phyloP scores from a whole-genome alignment of 2,888 invertebrate genomes.

The Nysson spinosus region DNA sequence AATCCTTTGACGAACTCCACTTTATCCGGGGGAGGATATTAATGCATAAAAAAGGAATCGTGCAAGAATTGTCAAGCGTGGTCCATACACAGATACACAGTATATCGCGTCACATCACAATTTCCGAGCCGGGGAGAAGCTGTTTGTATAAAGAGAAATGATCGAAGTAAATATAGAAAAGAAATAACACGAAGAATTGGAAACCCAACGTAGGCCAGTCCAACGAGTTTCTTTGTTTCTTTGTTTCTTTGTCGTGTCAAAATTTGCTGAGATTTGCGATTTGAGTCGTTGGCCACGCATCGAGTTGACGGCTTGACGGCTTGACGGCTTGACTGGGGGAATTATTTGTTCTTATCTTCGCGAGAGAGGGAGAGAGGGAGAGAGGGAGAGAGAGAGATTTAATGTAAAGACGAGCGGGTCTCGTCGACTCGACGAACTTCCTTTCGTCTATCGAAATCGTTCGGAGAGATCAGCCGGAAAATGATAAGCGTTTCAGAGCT shows the following conservation, averaged over 20 bases:
- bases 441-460: too few species aligned
- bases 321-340: not conserved
- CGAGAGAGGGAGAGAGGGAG: not conserved
- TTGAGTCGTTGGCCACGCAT: too few species aligned
- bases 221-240: slow-evolving; percentile 2
- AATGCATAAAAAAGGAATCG: slow-evolving; percentile 21
- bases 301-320: too few species aligned
- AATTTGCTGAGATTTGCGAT: too few species aligned
- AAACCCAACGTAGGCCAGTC: too few species aligned
- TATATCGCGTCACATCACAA: slow-evolving; percentile 25
- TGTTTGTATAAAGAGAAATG: slow-evolving; percentile 37
- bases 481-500: too few species aligned
- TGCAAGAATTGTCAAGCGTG: too few species aligned
- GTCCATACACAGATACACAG: too few species aligned
- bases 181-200: not conserved
- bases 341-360: not conserved
- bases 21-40: slow-evolving; percentile 15
- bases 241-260: too few species aligned
- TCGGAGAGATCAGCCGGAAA: too few species aligned
- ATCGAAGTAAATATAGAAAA: not conserved
- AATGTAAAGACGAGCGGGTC: not conserved
- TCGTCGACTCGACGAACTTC: slow-evolving; percentile 3
- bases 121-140: slow-evolving; percentile 34
- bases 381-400: not conserved
- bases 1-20: too few species aligned